A percentile compares a stretch with the other conserved stretches of the same genome.
phyloP scores from a whole-genome alignment of 2,797 vertebrate genomes.

The Dicrostonyx torquatus region DNA sequence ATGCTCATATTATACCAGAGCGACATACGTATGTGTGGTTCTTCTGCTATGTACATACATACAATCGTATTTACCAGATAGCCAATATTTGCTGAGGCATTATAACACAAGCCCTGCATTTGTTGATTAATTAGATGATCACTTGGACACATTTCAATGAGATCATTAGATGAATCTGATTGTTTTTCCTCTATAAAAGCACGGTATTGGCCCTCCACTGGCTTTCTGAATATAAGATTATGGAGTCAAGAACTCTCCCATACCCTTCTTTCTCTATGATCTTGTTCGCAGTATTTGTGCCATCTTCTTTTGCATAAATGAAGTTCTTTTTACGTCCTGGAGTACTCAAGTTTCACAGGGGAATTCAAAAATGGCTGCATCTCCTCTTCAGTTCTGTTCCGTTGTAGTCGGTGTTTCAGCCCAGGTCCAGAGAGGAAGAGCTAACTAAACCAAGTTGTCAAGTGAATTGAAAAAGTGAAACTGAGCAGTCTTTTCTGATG shows the following conservation, averaged over 20 bases:
- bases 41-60: not conserved
- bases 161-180: not conserved
- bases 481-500: not conserved
- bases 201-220: not conserved
- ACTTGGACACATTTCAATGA: slow-evolving; percentile 18
- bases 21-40: not conserved
- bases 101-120: not conserved
- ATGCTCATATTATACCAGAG: not conserved
- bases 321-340: slow-evolving; percentile 15
- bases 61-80: not conserved
- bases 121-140: slow-evolving; percentile 36
- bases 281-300: not conserved
- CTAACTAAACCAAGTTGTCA: not conserved
- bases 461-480: not conserved
- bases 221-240: not conserved
- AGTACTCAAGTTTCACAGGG: not conserved
- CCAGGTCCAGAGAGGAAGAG: not conserved
- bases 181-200: slow-evolving; percentile 30
- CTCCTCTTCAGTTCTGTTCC: not conserved
- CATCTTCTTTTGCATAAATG: not conserved
- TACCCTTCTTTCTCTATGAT: not conserved
- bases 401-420: not conserved
- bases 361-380: not conserved
- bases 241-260: not conserved
- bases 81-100: not conserved